Conservation (phyloP, 2,888 invertebrate species). For the Tiliacea citrago region DNA sequence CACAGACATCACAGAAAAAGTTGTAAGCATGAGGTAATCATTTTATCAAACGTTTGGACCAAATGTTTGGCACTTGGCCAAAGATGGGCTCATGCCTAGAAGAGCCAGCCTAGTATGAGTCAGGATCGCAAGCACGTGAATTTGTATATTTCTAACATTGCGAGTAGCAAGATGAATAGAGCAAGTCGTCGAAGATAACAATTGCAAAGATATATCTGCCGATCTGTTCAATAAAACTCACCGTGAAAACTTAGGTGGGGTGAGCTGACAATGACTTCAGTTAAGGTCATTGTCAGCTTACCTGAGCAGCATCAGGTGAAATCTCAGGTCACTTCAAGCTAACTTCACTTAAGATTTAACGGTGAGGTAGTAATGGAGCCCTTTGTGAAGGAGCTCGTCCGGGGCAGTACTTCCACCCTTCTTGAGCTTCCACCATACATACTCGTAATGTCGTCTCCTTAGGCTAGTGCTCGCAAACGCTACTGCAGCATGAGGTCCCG, state of each 20-base stretch:
- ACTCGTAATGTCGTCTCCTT: too few species aligned
- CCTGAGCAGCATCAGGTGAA: too few species aligned
- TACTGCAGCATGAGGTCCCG: too few species aligned
- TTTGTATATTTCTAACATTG: constrained; percentile 27
- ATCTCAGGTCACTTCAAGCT: too few species aligned
- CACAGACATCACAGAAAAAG: constrained; percentile 29
- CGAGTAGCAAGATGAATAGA: neutral
- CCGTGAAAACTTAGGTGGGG: too few species aligned
- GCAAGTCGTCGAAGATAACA: constrained; percentile 5
- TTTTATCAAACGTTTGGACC: constrained; percentile 48
- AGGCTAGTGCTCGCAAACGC: too few species aligned
- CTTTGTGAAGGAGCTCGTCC: too few species aligned
- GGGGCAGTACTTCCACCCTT: too few species aligned
- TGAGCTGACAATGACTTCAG: too few species aligned
- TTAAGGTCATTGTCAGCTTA: too few species aligned
- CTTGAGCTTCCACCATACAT: too few species aligned
- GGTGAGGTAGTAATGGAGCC: too few species aligned
- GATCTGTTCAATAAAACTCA: neutral
- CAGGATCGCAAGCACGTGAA: constrained; percentile 34
- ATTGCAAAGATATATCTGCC: neutral
- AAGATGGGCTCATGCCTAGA: constrained; percentile 41
- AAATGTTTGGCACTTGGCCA: constrained; percentile 44
- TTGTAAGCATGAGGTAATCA: constrained; percentile 43
- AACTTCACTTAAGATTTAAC: neutral
- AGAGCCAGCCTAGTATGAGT: constrained; percentile 27